Evolutionary conservation across 2,797 vertebrate genomes (phyloP), one percentile per base, ranked within the genome.

Genomic region (Hippoglossus hippoglossus): DNA sequence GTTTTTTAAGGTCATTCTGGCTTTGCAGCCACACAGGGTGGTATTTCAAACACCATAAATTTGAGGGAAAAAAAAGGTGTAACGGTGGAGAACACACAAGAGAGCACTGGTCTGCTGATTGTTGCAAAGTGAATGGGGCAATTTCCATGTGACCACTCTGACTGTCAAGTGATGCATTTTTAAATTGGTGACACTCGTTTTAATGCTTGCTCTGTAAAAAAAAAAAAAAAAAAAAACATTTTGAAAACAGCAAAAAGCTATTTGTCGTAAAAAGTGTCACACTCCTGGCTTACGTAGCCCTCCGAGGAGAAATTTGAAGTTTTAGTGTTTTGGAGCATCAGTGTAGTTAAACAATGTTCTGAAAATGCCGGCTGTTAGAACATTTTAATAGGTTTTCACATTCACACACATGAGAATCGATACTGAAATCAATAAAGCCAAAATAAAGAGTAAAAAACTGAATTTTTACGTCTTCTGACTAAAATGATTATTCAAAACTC

Each of bases 401-500:
- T 0, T 3, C 13, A 41, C 12, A 10, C 39, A 7, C 31, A 41
- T 41, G 6, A 39, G 10, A 11, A 41, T 8, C 15, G 10, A 41
- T 41, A 15, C 6, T 4, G 39, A 7, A 41, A 41, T 41, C 39
- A 41, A 41, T 12, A 22, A 22, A 22, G 22, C 22, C 22, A 41
- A 41, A 41, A 12, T 41, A 41, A 47, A 19, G 2, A 39, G 13
- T 16, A 5, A 18, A 67, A 53, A 19, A 49, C 15, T 9, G 22
- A 44, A 22, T 34, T 36, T 44, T 63, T 6, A 44, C 52, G 6
- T 26, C 53, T 19, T 67, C 61, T 52, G 26, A 76, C 68, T 46
- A 13, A 9, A 60, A 52, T 49, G 13, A 28, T 57, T 51, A 59
- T 60, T 71, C n/a, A 51, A 77, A 67, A 71, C 12, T 6, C 44